Evolutionary conservation across 2,888 invertebrate genomes (phyloP), one percentile per base, ranked within the genome.

Genomic region (Phoenoteleia sp.): DNA sequence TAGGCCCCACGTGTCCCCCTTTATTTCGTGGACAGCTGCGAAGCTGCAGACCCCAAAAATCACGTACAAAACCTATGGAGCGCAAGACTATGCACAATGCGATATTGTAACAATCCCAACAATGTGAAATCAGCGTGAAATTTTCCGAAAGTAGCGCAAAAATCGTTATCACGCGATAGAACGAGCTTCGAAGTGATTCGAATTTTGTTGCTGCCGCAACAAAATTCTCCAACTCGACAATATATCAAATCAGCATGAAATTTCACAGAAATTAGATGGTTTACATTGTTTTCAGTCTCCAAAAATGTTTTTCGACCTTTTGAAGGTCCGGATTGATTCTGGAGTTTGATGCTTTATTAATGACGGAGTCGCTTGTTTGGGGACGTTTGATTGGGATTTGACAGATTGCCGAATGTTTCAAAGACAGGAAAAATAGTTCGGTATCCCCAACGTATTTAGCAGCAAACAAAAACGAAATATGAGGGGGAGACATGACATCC

Each of bases 11-110:
- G 69, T 72, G 81, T 54, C 64, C 67, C 45, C 76, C 49, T 47
- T 62, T 39, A 47, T 42, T 66, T 81, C 36, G 62, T 74, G 86
- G 85, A 81, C 85, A 91, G 91, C 91, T 91, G 91, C 85, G 60
- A 29, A 23, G 47, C 62, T 29, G 49, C 64, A 86, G 84, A 86
- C 84, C 82, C 82, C 49, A 81, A 80, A 79, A 60, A 54, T 76
- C 88, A 80, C 87, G 86, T 80, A 69, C 75, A 86, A 91, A 90
- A 87, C 86, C 86, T 71, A 81, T 76, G 86, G 81, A 75, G 81
- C 81, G 82, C 89, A 92, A 92, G 91, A 92, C 92, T 90, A 88
- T 90, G 86, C 88, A 92, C 92, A 93, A 92, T 92, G 89, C 86
- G 85, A 88, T 91, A 91, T 92, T 92, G 92, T 91, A 87, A 91